Evolutionary conservation across 2,113 vertebrate species (phyloP), one percentile per base, ranked within the genome.

Genomic region (Halcyon malimbica): DNA sequence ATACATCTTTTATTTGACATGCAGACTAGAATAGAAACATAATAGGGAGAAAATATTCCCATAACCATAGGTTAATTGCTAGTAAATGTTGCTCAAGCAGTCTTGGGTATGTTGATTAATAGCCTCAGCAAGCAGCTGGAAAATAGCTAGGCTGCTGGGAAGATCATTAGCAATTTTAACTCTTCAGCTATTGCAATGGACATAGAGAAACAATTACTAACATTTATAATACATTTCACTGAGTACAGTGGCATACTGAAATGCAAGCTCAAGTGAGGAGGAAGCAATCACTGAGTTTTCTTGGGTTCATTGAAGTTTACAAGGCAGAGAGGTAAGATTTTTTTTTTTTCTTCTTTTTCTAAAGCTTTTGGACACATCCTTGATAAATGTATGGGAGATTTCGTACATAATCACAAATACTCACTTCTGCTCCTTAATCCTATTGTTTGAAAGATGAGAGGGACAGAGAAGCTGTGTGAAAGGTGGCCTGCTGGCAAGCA

Each of bases 21-120:
- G 67, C 56, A 93, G 79, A 70, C 60, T 85, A 91, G 89, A 94
- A 81, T 23, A 89, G 65, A 74, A 89, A 80, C 9, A 3, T 77
- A 94, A 91, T 21, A 65, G 26, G 13, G 91, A 90, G 94, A 97
- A 97, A 92, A 87, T 84, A 93, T 94, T 90, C 85, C 87, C 84
- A 94, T 97, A 96, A 97, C 97, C 95, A 96, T 71, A 94, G 97
- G 98, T 98, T 99, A 99, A 99, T 99, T 99, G 98, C 98, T 97
- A 26, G 83, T 97, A 98, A 98, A 89, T 96, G 97, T 97, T 96
- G 78, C 67, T 93, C 80, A 70, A 16, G 69, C 29, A 95, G 97
- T 96, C 97, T 97, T 97, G 93, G 97, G 97, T 98, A 69, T 83
- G 95, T 91, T 98, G 98, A 98, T 98, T 98, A 98, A 98, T 97